These are phyloP conservation scores for Scarus forsteni DNA, from an alignment of 2,797 vertebrate genomes.

Conservation along the genomic window DNA sequence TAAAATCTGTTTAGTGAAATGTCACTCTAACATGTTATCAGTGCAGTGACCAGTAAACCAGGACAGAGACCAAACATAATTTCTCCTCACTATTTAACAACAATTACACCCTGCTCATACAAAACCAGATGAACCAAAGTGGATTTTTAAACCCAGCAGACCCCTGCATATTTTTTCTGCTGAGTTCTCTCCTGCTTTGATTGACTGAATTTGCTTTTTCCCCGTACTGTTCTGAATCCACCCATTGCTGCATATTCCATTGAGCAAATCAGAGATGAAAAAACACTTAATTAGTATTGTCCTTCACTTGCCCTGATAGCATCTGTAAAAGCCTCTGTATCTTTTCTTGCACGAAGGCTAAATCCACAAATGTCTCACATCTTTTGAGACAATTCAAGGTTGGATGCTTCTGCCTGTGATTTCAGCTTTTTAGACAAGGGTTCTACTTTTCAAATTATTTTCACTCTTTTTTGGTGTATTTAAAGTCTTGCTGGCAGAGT, in stretches of 20 bases:
- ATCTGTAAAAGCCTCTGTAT: slow-evolving; percentile 22
- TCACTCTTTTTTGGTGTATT: slow-evolving; percentile 8
- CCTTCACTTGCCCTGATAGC: slow-evolving; percentile 42
- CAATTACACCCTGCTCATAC: no score
- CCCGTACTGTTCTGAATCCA: neutral
- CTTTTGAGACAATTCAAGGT: slow-evolving; percentile 25
- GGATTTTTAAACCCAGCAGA: neutral
- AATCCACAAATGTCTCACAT: slow-evolving; percentile 32
- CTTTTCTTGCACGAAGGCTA: neutral
- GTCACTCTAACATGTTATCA: no score
- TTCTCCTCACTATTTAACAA: neutral
- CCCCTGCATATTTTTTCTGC: neutral
- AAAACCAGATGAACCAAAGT: no score
- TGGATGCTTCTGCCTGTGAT: slow-evolving; percentile 14
- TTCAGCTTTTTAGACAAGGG: slow-evolving; percentile 28
- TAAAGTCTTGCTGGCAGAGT: neutral
- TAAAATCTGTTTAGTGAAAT: no score
- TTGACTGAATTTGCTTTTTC: neutral
- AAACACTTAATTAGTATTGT: slow-evolving; percentile 20
- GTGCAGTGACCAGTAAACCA: no score
- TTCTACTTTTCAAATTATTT: slow-evolving; percentile 16
- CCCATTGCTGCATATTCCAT: slow-evolving; percentile 23
- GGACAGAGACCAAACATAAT: no score
- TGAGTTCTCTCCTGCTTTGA: neutral
- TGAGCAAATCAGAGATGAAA: slow-evolving; percentile 38